phyloP scores from a whole-genome alignment of 2,797 vertebrate genomes.

The Iguana delicatissima region DNA sequence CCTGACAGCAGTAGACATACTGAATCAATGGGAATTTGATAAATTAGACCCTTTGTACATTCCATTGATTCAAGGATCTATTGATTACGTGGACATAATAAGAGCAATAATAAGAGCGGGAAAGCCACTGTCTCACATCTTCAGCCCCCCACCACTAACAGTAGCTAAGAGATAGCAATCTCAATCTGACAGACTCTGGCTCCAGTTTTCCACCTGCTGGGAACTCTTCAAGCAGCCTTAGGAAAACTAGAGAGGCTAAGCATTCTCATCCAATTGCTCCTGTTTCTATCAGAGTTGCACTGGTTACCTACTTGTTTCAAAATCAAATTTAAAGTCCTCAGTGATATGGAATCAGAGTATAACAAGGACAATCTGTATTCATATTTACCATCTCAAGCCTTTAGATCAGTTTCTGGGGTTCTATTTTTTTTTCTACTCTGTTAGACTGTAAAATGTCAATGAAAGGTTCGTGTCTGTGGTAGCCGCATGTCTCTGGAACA shows the following conservation, averaged over 20 bases:
- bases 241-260: not conserved
- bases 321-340: not conserved
- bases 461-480: not conserved
- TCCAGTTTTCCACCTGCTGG: not conserved
- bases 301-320: not conserved
- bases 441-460: not conserved
- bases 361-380: not conserved
- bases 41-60: too few species aligned
- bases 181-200: not conserved
- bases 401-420: not conserved
- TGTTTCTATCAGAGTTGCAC: not conserved
- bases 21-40: too few species aligned
- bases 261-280: too few species aligned
- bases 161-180: not conserved
- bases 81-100: too few species aligned
- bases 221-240: not conserved
- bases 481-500: not conserved
- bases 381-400: not conserved
- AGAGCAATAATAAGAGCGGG: not conserved
- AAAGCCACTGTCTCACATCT: not conserved
- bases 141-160: not conserved
- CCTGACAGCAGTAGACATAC: too few species aligned
- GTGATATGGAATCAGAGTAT: not conserved
- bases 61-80: too few species aligned
- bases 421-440: not conserved